These are phyloP conservation scores for Zaprionus taronus DNA, from an alignment of 1,140 invertebrate species.

Conservation along the genomic window DNA sequence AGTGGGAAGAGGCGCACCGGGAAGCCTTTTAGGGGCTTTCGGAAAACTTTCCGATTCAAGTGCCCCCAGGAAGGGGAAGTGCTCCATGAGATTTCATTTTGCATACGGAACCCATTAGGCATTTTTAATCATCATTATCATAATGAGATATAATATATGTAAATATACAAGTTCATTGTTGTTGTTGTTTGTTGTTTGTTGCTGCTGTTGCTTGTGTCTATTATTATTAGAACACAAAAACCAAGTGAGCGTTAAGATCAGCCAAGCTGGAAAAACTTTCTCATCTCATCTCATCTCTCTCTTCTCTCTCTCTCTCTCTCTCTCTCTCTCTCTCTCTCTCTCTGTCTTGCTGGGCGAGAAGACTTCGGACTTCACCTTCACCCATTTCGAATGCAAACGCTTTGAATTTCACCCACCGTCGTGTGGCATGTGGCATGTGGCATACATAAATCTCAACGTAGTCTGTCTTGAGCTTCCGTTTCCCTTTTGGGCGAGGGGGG, in stretches of 20 bases:
- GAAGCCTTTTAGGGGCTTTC: not conserved
- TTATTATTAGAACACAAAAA: constrained; percentile 81
- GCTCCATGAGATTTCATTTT: constrained; percentile 51
- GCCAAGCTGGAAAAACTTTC: constrained; percentile 69
- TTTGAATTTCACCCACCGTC: constrained; percentile 62
- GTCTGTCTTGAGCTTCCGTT: constrained; percentile 67
- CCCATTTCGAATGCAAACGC: constrained; percentile 61
- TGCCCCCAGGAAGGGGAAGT: constrained; percentile 59
- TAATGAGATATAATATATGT: constrained; percentile 1
- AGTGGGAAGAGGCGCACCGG: not conserved
- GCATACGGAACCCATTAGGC: constrained; percentile 77
- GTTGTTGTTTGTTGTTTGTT: constrained; percentile 27
- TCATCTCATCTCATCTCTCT: constrained; percentile 61
- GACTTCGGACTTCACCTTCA: constrained; percentile 71
- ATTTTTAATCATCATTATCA: constrained; percentile 55
- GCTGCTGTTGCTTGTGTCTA: constrained; percentile 10
- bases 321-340: constrained; percentile 42
- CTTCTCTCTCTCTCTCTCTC: constrained; percentile 13
- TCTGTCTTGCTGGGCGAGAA: not conserved
- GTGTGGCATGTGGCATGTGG: constrained; percentile 61
- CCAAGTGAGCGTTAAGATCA: constrained; percentile 80
- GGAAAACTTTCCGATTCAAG: constrained; percentile 74
- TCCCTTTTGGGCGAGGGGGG: constrained; percentile 50
- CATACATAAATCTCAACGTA: constrained; percentile 69
- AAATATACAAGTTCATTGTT: not conserved